Evolutionary conservation across 2,113 vertebrate species (phyloP).

Genomic region (Sterna hirundo): DNA sequence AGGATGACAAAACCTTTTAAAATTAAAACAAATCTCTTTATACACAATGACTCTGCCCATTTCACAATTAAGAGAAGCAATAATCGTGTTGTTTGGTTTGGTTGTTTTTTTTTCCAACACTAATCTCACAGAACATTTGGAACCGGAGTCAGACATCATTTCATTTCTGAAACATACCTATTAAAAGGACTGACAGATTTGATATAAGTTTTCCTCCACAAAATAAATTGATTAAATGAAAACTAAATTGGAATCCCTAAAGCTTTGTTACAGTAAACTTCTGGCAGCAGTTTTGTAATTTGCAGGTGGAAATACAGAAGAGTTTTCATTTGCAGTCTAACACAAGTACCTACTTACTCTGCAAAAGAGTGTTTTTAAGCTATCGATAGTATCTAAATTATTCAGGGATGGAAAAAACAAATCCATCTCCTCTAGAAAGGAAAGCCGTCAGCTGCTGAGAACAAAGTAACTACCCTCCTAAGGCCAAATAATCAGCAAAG

Average conservation of each 20-base stretch:
- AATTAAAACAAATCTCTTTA: not conserved
- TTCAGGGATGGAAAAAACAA: slow-evolving; percentile 20
- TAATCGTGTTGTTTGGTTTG: not conserved
- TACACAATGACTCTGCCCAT: not conserved
- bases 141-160: not conserved
- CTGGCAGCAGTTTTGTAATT: not conserved
- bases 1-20: not conserved
- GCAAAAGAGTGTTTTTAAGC: slow-evolving; percentile 4
- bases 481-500: slow-evolving; percentile 2
- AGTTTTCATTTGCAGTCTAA: not conserved
- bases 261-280: not conserved
- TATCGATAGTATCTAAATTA: slow-evolving; percentile 19
- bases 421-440: not conserved
- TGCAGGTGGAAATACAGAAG: not conserved
- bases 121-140: not conserved
- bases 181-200: not conserved
- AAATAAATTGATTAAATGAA: slow-evolving; percentile 13
- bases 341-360: not conserved
- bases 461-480: not conserved
- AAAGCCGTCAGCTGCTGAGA: not conserved
- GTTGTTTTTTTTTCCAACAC: not conserved
- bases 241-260: not conserved
- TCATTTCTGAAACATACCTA: not conserved
- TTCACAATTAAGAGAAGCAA: not conserved
- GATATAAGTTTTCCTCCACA: not conserved